These are phyloP conservation scores for Drosophila dunni DNA, from an alignment of 1,140 invertebrate species.

Conservation along the genomic window DNA sequence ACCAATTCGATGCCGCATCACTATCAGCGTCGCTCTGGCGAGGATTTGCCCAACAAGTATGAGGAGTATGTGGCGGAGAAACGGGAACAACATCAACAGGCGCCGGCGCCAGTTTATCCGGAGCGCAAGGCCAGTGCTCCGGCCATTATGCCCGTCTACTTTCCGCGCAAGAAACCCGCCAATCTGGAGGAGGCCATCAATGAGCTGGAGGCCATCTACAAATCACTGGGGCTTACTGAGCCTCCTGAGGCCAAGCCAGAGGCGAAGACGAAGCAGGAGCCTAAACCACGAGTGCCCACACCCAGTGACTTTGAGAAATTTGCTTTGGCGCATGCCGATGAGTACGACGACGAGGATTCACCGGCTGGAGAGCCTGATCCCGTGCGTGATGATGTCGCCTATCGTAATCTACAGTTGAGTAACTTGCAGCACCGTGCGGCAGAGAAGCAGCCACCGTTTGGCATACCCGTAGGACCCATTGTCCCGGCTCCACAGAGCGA, in stretches of 20 bases:
- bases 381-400: constrained; percentile 93
- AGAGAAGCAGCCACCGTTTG: constrained; percentile 94
- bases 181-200: constrained; percentile 94
- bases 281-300: constrained; percentile 85
- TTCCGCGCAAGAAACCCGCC: constrained; percentile 86
- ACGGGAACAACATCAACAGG: constrained; percentile 73
- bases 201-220: constrained; percentile 95
- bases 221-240: constrained; percentile 91
- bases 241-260: constrained; percentile 90
- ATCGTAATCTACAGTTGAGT: constrained; percentile 90
- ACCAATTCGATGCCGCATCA: constrained; percentile 80
- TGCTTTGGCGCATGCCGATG: constrained; percentile 74
- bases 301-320: constrained; percentile 81
- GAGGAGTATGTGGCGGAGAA: constrained; percentile 80
- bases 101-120: constrained; percentile 44
- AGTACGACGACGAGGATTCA: constrained; percentile 85
- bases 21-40: constrained; percentile 68
- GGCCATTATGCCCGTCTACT: constrained; percentile 58
- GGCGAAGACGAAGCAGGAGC: constrained; percentile 82
- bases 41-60: constrained; percentile 71
- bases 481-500: constrained; percentile 90
- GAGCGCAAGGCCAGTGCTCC: constrained; percentile 72
- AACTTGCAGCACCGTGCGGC: constrained; percentile 89
- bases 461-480: constrained; percentile 93
- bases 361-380: constrained; percentile 90